These are phyloP conservation scores for Amphibalanus amphitrite DNA, from an alignment of 1,140 invertebrate species.

Conservation along the genomic window DNA sequence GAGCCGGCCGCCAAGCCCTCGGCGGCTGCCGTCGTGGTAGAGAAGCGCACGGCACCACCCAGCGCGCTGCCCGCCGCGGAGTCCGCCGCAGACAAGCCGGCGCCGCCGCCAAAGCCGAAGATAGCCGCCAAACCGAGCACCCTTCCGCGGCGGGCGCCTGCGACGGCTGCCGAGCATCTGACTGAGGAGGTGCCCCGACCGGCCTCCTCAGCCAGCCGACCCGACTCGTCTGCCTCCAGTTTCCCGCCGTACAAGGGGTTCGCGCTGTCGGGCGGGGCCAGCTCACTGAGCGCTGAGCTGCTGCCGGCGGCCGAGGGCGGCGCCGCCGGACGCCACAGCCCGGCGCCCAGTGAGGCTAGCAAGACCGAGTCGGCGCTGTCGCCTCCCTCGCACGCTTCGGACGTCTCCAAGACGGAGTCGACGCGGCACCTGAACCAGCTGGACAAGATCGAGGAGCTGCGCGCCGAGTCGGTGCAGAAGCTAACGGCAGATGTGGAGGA, in stretches of 20 bases:
- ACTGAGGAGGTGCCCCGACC: conserved; percentile 19
- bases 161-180: conserved; percentile 7
- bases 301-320: conserved; percentile 20
- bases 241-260: conserved; percentile 20
- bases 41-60: background rate
- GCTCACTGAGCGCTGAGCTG: conserved; percentile 21
- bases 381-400: conserved; percentile 24
- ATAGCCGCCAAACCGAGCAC: background rate
- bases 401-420: conserved; percentile 25
- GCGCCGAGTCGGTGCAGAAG: background rate
- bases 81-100: background rate
- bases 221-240: conserved; percentile 18
- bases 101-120: background rate
- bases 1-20: background rate
- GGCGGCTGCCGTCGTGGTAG: too few species aligned
- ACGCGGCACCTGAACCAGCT: conserved; percentile 21
- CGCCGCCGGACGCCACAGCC: conserved; percentile 22
- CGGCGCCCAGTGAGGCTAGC: conserved; percentile 24
- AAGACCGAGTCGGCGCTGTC: conserved; percentile 26
- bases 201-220: conserved; percentile 22
- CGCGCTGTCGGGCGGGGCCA: conserved; percentile 18
- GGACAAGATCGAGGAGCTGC: conserved; percentile 20
- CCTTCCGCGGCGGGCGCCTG: conserved; percentile 8
- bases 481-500: background rate
- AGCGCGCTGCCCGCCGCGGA: too few species aligned